These are phyloP conservation scores for Pseudomyrmex gracilis DNA, from an alignment of 1,140 invertebrate genomes.

Conservation along the genomic window DNA sequence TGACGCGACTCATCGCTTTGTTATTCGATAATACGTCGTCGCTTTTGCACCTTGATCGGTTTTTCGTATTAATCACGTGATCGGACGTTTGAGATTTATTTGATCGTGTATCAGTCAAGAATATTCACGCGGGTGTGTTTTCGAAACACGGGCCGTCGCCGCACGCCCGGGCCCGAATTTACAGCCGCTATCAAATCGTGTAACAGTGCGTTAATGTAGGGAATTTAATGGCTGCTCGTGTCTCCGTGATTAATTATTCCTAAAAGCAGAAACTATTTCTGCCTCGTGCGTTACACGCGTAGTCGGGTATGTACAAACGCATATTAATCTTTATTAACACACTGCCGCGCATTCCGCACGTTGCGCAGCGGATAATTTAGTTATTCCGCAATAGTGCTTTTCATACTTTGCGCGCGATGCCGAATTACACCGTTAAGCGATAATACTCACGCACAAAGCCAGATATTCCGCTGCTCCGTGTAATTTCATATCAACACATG, in stretches of 20 bases:
- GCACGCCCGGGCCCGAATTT: slow-evolving; percentile 30
- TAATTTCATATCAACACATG: slow-evolving; percentile 50
- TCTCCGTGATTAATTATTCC: slow-evolving; percentile 54
- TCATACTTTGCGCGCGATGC: slow-evolving; percentile 55
- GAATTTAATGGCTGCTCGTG: slow-evolving; percentile 45
- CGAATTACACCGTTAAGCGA: slow-evolving; percentile 55
- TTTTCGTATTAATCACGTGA: too few species aligned
- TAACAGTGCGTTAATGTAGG: slow-evolving; percentile 51
- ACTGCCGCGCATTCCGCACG: slow-evolving; percentile 56
- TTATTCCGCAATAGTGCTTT: slow-evolving; percentile 63
- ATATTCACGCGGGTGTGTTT: not conserved
- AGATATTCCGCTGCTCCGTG: slow-evolving; percentile 50
- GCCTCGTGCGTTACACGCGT: slow-evolving; percentile 31
- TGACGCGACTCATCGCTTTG: too few species aligned
- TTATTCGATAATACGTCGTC: too few species aligned
- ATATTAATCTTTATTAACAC: slow-evolving; percentile 62
- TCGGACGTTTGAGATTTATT: too few species aligned
- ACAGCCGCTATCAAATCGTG: slow-evolving; percentile 38
- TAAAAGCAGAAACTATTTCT: slow-evolving; percentile 61
- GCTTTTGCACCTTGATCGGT: too few species aligned
- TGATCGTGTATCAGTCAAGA: too few species aligned
- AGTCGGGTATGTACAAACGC: slow-evolving; percentile 38
- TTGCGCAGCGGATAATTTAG: slow-evolving; percentile 55
- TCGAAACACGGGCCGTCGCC: slow-evolving; percentile 11
- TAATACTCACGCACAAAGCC: slow-evolving; percentile 55